Conservation (phyloP, 2,888 invertebrate species). For the Nyleta sp. region DNA sequence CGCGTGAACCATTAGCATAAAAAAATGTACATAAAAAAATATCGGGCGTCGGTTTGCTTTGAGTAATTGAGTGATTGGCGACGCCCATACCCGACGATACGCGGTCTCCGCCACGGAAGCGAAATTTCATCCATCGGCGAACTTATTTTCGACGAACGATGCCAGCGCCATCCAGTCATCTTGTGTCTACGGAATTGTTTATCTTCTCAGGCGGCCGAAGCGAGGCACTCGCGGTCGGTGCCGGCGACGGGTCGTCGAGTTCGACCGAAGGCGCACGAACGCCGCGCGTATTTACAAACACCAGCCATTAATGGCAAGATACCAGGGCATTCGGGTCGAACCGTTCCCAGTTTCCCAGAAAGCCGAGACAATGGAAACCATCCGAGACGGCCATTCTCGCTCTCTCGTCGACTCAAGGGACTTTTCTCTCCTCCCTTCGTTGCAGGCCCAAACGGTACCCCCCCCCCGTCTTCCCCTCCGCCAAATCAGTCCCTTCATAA, state of each 20-base stretch:
- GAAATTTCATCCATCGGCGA: constrained; percentile 28
- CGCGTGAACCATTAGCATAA: too few relatives aligned
- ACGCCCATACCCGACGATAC: constrained; percentile 6
- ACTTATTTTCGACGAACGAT: constrained; percentile 42
- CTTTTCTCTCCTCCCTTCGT: too few relatives aligned
- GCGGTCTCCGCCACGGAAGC: constrained; percentile 14
- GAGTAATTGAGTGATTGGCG: constrained; percentile 15
- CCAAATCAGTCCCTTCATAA: too few relatives aligned
- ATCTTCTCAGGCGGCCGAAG: constrained; percentile 36
- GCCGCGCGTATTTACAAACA: constrained; percentile 79
- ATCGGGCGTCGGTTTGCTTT: background rate
- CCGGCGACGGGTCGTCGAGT: constrained; percentile 68
- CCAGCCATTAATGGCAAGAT: constrained; percentile 75
- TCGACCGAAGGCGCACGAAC: constrained; percentile 74
- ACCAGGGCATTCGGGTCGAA: constrained; percentile 65
- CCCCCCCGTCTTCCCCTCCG: too few relatives aligned
- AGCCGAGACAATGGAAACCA: constrained; percentile 35
- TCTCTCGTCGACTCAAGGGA: too few relatives aligned
- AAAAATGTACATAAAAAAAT: too few relatives aligned
- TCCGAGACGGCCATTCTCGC: constrained; percentile 18
- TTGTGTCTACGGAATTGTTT: constrained; percentile 36
- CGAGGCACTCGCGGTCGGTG: constrained; percentile 33
- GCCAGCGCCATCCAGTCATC: constrained; percentile 38
- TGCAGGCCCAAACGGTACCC: too few relatives aligned
- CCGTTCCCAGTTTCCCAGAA: constrained; percentile 28